Evolutionary conservation across 1,140 invertebrate genomes (phyloP), one percentile per base, ranked within the genome.

Genomic region (Anadara kagoshimensis): DNA sequence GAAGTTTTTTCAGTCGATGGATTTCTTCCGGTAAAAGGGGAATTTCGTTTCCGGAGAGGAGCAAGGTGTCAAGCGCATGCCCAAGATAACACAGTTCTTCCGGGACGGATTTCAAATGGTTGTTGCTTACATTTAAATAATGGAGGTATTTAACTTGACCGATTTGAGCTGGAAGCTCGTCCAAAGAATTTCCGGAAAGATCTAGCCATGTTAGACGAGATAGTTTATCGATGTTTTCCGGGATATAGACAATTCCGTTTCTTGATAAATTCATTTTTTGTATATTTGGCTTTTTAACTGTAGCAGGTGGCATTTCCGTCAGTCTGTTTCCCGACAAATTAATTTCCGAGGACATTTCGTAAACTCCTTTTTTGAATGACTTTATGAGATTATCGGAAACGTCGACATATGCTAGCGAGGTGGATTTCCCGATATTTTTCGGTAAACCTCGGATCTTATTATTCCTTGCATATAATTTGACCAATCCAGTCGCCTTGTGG

Each of bases 71-170:
- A 14, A 88, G 61, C 11, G 83, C 82, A 51, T 80, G 79, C 12
- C 78, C 80, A 12, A 87, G 68, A 71, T 83, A 79, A 61, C 87
- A 87, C 20, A 89, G 74, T 57, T 87, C 84, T 47, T 86, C 83
- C 16, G 87, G 87, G 29, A 89, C 62, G 4, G 61, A 64, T 72
- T 85, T 86, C 5, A 87, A 80, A 16, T 80, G 73, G 62, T 87
- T 87, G 66, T 84, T 58, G 2, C 83, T 83, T 10, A 84, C 57
- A 54, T 87, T 79, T 24, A 87, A 69, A 58, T 82, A 79, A 58
- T 82, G 73, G 1, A 87, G 75, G 45, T 80, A 85, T 24, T 79
- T 81, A 4, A 87, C 76, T 62, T 70, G 67, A 5, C 81, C 78
- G 26, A 84, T 69, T 63, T 84, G 79, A 11, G 80, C 75, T 14